Percentiles rank a stretch among this genome's conserved stretches.
phyloP scores from a whole-genome alignment of 2,797 vertebrate genomes.

The Alectoris magna region DNA sequence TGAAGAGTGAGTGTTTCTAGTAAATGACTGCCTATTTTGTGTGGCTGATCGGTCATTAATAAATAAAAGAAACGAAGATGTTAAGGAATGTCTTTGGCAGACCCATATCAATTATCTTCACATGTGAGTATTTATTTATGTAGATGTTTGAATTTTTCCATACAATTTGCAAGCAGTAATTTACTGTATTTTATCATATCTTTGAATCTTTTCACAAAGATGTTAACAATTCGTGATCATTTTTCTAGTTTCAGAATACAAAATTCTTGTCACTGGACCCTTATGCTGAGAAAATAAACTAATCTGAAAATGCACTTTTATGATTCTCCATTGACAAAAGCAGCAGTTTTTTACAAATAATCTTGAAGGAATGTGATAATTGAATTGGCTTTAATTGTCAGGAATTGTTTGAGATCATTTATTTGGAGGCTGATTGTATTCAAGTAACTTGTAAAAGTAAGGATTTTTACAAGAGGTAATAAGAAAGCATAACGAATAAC shows the following conservation, averaged over 20 bases:
- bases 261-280: not conserved
- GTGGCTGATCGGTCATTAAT: not conserved
- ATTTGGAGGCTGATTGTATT: not conserved
- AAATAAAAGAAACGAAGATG: not conserved
- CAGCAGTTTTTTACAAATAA: conserved; percentile 22
- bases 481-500: not conserved
- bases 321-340: not conserved
- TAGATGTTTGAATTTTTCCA: not conserved
- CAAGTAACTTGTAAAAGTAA: conserved; percentile 26
- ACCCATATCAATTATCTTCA: not conserved
- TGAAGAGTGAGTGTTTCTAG: not conserved
- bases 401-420: not conserved
- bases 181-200: not conserved
- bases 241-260: conserved; percentile 20
- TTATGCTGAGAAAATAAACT: not conserved
- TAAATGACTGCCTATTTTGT: not conserved
- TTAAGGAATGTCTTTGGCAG: not conserved
- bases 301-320: not conserved
- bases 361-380: not conserved
- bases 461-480: not conserved
- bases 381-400: not conserved
- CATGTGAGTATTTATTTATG: conserved; percentile 12
- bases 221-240: not conserved
- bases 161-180: not conserved
- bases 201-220: conserved; percentile 9